Conservation (phyloP, 2,888 invertebrate species). For the Metallyticus violacea region DNA sequence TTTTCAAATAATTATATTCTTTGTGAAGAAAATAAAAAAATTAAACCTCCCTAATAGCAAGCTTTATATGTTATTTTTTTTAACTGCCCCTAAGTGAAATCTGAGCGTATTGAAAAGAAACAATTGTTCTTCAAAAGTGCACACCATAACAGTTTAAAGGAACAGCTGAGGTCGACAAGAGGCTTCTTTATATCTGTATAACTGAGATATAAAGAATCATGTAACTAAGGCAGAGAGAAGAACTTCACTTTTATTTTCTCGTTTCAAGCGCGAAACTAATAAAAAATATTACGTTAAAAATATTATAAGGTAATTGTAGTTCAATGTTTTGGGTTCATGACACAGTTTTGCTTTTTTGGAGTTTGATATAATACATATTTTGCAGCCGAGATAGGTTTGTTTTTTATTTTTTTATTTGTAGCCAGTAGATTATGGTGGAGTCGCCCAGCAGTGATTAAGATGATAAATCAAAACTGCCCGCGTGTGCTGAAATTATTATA, state of each 20-base stretch:
- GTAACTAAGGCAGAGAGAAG: not conserved
- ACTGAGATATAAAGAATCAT: no score
- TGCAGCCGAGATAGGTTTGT: not conserved
- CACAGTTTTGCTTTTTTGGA: not conserved
- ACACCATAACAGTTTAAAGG: no score
- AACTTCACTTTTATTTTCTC: not conserved
- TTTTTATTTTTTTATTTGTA: not conserved
- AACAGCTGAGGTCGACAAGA: no score
- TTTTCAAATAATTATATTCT: no score
- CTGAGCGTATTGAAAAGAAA: no score
- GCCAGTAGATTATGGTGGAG: not conserved
- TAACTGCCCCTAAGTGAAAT: no score
- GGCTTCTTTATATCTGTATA: no score
- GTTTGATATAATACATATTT: not conserved
- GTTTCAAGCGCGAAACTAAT: not conserved
- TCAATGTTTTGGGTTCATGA: not conserved
- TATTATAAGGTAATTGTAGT: not conserved
- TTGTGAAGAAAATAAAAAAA: no score
- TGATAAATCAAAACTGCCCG: not conserved
- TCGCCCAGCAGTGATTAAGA: not conserved
- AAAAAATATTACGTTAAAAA: not conserved
- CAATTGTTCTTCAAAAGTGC: no score
- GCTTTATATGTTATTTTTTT: no score
- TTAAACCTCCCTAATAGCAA: no score
- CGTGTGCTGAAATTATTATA: not conserved